Percentiles rank a stretch among this genome's conserved stretches.
Evolutionary conservation across 2,888 invertebrate species (phyloP).

Genomic region (Pterostichus niger): DNA sequence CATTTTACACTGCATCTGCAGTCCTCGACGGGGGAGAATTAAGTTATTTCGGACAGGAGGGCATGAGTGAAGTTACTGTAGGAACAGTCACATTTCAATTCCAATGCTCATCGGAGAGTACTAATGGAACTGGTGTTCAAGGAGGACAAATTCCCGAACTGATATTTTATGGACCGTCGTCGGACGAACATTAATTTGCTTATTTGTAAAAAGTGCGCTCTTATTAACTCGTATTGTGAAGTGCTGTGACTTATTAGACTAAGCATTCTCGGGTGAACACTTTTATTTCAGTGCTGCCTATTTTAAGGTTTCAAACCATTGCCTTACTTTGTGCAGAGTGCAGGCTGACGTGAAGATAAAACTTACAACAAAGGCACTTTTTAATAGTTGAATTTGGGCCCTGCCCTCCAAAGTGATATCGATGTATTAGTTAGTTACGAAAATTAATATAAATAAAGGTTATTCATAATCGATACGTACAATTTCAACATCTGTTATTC

Average conservation of each 20-base stretch:
- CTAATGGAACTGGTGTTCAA: conserved; percentile 98
- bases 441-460: conserved; percentile 46
- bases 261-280: conserved; percentile 53
- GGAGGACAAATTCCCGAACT: conserved; percentile 98
- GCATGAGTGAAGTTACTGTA: conserved; percentile 95
- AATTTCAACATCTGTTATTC: conserved; percentile 61
- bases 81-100: conserved; percentile 97
- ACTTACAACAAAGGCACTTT: conserved; percentile 15
- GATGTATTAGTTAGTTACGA: conserved; percentile 60
- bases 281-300: conserved; percentile 59
- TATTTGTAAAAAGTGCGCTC: conserved; percentile 52
- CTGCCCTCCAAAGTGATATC: conserved; percentile 59
- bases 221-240: conserved; percentile 52
- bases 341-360: conserved; percentile 30
- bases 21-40: conserved; percentile 95
- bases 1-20: conserved; percentile 97
- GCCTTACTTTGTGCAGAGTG: conserved; percentile 56
- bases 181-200: conserved; percentile 74
- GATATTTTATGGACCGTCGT: conserved; percentile 94
- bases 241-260: conserved; percentile 58
- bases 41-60: conserved; percentile 98
- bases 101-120: conserved; percentile 97
- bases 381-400: conserved; percentile 61
- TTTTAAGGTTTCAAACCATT: conserved; percentile 47
- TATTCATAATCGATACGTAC: conserved; percentile 62